These are phyloP conservation scores for Eublepharis macularius DNA, from an alignment of 2,113 vertebrate genomes.

Conservation along the genomic window DNA sequence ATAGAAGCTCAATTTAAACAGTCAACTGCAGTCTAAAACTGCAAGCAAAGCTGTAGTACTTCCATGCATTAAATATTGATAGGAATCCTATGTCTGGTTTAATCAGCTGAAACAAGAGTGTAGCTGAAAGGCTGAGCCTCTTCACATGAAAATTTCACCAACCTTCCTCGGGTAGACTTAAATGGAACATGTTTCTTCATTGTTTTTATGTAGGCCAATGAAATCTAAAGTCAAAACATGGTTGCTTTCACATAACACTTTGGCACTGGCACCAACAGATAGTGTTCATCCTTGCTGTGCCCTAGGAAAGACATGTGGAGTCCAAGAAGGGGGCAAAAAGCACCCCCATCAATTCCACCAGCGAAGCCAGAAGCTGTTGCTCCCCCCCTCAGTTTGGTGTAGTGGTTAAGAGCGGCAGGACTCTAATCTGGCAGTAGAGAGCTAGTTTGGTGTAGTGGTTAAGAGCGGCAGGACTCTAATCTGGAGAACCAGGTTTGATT, in stretches of 20 bases:
- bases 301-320: too few species aligned
- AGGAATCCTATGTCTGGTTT: slow-evolving; percentile 63
- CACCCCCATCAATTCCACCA: too few species aligned
- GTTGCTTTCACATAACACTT: slow-evolving; percentile 29
- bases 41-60: slow-evolving; percentile 53
- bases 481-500: too few species aligned
- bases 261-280: not conserved
- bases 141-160: slow-evolving; percentile 74
- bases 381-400: too few species aligned
- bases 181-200: slow-evolving; percentile 43
- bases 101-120: slow-evolving; percentile 64
- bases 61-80: slow-evolving; percentile 73
- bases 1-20: slow-evolving; percentile 55
- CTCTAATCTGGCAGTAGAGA: too few species aligned
- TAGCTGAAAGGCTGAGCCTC: slow-evolving; percentile 49
- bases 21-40: slow-evolving; percentile 48
- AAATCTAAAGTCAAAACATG: slow-evolving; percentile 42
- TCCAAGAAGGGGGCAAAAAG: too few species aligned
- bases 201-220: slow-evolving; percentile 5
- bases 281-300: not conserved
- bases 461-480: too few species aligned
- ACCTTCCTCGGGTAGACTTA: not conserved
- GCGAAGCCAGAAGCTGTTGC: too few species aligned
- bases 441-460: too few species aligned
- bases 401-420: too few species aligned